Conservation (phyloP, 2,113 vertebrate genomes). For the Progne subis region DNA sequence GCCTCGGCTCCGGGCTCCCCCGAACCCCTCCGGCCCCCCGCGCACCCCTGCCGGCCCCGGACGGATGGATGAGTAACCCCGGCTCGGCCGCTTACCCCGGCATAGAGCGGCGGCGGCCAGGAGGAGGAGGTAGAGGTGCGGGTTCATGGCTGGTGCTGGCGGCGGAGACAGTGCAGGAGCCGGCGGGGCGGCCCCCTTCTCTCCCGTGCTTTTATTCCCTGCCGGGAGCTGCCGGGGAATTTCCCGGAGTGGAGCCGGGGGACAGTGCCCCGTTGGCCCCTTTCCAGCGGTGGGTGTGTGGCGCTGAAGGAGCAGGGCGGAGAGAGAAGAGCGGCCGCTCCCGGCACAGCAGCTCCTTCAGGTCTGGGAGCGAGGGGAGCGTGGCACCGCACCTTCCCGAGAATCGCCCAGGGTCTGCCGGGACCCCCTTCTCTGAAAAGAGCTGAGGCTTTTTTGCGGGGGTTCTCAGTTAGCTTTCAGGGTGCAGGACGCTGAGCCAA, state of each 20-base stretch:
- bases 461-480: neutral
- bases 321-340: neutral
- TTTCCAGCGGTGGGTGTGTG: neutral
- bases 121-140: neutral
- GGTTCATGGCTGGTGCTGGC: neutral
- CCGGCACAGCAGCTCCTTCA: neutral
- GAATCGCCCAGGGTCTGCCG: neutral
- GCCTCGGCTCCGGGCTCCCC: neutral
- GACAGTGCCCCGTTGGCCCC: too few species aligned
- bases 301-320: neutral
- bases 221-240: neutral
- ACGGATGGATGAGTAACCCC: too few species aligned
- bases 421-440: neutral
- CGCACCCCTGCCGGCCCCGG: neutral
- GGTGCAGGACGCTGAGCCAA: neutral
- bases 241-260: neutral
- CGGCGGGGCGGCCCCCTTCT: too few species aligned
- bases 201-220: neutral
- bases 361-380: too few species aligned
- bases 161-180: neutral
- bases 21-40: too few species aligned
- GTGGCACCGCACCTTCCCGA: accelerated
- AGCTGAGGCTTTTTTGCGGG: neutral
- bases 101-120: neutral
- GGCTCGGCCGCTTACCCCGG: neutral